A percentile compares a stretch with the other conserved stretches of the same genome.
phyloP scores from a whole-genome alignment of 1,140 invertebrate species.

The Psilanteris sp. region DNA sequence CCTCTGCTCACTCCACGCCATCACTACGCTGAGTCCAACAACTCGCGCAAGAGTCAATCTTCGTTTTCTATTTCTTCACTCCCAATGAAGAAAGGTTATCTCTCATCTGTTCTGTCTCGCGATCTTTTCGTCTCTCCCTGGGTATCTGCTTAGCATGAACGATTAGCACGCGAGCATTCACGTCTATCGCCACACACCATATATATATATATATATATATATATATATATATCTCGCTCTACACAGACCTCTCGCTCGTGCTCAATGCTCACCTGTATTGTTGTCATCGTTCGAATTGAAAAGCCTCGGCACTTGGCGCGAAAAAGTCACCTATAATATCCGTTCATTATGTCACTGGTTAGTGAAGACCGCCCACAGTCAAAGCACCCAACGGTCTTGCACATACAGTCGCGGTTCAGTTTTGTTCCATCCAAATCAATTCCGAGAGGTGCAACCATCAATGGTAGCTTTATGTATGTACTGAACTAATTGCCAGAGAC shows the following conservation, averaged over 20 bases:
- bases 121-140: conserved; percentile 63
- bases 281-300: conserved; percentile 42
- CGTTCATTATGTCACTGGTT: conserved; percentile 75
- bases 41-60: conserved; percentile 69
- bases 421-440: no score
- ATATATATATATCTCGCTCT: no score
- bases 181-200: conserved; percentile 29
- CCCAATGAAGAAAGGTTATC: conserved; percentile 73
- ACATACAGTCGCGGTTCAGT: no score
- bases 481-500: no score
- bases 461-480: no score
- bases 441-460: no score
- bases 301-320: conserved; percentile 36
- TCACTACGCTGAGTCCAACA: conserved; percentile 60
- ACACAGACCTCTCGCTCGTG: conserved; percentile 8
- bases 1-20: conserved; percentile 60
- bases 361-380: conserved; percentile 68
- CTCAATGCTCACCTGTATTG: conserved; percentile 27
- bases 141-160: conserved; percentile 59
- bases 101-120: conserved; percentile 71
- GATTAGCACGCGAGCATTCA: conserved; percentile 61
- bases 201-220: no score
- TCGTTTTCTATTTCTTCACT: conserved; percentile 74
- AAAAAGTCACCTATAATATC: conserved; percentile 67
- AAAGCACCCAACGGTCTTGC: no score